Conservation (phyloP, 2,888 invertebrate species). For the Bellardia pandia region DNA sequence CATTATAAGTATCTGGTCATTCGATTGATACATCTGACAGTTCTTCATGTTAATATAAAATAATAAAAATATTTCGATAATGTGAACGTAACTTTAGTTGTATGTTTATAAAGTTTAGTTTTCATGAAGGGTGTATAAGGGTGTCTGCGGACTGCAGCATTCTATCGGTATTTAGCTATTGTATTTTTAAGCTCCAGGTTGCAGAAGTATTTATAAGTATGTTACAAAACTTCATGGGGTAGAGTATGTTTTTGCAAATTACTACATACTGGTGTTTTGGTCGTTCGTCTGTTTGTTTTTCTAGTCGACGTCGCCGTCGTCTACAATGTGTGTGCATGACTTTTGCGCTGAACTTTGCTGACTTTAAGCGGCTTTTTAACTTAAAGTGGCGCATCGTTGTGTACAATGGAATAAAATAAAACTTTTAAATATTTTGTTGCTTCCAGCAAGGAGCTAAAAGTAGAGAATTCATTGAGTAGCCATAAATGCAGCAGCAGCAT, state of each 20-base stretch:
- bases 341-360: slow-evolving; percentile 69
- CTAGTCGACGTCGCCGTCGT: background rate
- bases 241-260: slow-evolving; percentile 69
- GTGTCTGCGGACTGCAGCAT: background rate
- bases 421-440: slow-evolving; percentile 50
- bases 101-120: no score
- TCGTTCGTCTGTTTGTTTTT: slow-evolving; percentile 33
- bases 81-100: no score
- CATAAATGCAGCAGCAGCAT: slow-evolving; percentile 12
- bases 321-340: slow-evolving; percentile 51
- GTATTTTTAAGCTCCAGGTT: background rate
- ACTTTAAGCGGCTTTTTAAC: slow-evolving; percentile 71
- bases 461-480: slow-evolving; percentile 26
- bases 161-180: background rate
- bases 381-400: slow-evolving; percentile 68
- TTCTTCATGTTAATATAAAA: no score
- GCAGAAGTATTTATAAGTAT: background rate
- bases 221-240: slow-evolving; percentile 43
- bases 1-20: no score
- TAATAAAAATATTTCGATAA: no score
- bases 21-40: no score
- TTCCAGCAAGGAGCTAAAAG: slow-evolving; percentile 42
- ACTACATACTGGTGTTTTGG: slow-evolving; percentile 58
- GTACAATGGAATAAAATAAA: slow-evolving; percentile 36
- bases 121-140: no score